Evolutionary conservation across 1,140 invertebrate species (phyloP).

Genomic region (Paraescarpia echinospica): DNA sequence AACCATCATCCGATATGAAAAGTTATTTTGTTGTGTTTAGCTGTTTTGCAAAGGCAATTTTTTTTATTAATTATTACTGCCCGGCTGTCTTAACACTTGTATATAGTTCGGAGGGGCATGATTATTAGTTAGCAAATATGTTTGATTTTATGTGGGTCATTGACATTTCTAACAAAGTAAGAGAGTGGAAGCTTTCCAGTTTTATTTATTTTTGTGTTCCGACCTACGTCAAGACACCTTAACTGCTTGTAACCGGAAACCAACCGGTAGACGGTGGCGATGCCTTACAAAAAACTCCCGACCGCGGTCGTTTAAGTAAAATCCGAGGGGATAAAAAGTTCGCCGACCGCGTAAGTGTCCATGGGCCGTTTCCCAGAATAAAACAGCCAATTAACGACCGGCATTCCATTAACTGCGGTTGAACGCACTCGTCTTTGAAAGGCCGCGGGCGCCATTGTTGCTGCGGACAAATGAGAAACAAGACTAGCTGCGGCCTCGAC

Average conservation of each 20-base stretch:
- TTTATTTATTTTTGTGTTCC: background rate
- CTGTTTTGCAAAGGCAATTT: background rate
- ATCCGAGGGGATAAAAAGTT: background rate
- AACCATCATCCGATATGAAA: no score
- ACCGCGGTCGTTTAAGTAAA: background rate
- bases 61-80: background rate
- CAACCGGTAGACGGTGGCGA: background rate
- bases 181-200: background rate
- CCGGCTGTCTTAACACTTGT: background rate
- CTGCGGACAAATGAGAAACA: conserved; percentile 4
- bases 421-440: background rate
- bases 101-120: background rate
- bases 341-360: background rate
- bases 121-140: no score
- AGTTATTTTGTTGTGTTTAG: no score
- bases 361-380: background rate
- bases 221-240: background rate
- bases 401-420: background rate
- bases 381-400: background rate
- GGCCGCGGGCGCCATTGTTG: background rate
- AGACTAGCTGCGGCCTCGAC: background rate
- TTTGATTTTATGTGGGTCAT: no score
- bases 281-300: background rate
- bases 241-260: background rate
- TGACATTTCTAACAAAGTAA: background rate